Evolutionary conservation across 2,797 vertebrate genomes (phyloP).

Genomic region (Pseudochaenichthys georgianus): DNA sequence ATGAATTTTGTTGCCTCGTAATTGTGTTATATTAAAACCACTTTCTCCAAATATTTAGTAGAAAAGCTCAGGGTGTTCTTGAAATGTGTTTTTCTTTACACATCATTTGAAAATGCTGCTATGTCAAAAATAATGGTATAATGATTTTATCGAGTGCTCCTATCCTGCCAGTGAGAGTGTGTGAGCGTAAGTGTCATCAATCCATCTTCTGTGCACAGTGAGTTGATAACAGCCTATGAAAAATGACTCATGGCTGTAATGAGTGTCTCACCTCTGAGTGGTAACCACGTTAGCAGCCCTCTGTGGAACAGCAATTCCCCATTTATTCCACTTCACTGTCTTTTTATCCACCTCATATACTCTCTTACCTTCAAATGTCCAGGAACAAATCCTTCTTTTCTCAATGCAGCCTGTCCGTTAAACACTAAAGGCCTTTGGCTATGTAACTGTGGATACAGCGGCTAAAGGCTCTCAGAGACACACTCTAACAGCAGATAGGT

Average conservation of each 20-base stretch:
- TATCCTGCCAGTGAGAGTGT: conserved; percentile 48
- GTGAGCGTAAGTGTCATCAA: conserved; percentile 83
- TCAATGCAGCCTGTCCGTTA: conserved; percentile 37
- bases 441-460: conserved; percentile 17
- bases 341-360: conserved; percentile 65
- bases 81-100: background rate
- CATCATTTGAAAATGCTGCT: background rate
- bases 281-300: conserved; percentile 62
- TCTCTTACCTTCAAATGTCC: conserved; percentile 46
- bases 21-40: background rate
- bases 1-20: conserved; percentile 35
- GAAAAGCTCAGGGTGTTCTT: background rate
- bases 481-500: conserved; percentile 32
- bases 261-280: conserved; percentile 74
- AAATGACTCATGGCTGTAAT: conserved; percentile 80
- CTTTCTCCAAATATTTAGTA: conserved; percentile 5
- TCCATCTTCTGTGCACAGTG: conserved; percentile 81
- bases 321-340: conserved; percentile 75
- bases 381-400: conserved; percentile 46
- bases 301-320: conserved; percentile 68
- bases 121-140: conserved; percentile 36
- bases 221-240: conserved; percentile 82
- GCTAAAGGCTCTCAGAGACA: conserved; percentile 19
- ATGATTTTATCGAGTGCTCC: conserved; percentile 48
- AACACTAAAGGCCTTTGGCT: conserved; percentile 36